Evolutionary conservation across 2,113 vertebrate species (phyloP), one percentile per base, ranked within the genome.

Genomic region (Patagioenas fasciata): DNA sequence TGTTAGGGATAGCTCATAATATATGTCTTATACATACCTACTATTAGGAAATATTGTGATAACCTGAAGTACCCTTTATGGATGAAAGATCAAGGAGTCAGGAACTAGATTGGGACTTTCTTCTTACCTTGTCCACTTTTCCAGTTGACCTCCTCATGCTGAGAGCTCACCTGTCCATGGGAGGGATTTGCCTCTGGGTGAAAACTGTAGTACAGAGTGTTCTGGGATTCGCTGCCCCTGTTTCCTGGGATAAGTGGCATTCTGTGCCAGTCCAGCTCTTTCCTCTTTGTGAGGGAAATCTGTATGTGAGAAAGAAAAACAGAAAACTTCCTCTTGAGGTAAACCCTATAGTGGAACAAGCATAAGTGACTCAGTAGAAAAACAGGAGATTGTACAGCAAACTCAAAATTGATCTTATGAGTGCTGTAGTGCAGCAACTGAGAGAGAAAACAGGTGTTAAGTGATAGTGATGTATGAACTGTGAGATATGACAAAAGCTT

Each of bases 381-480:
- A 96, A 48, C 79, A 90, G 77, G 79, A 82, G 36, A 67, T 94
- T 80, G 48, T 67, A 88, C 78, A 85, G 38, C 75, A 80, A 88
- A 65, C 34, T 91, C 82, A 23, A 2, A 80, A 13, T 25, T 77
- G 60, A 42, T 83, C n/a, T 67, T 54, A 11, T 0, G 34, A 88
- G 42, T 32, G 15, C 54, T 73, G 67, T 51, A n/a, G 50, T 77
- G 75, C 32, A 86, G 85, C 60, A 78, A 14, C 64, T 67, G 82
- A 88, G 67, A 16, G 28, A 80, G 32, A 78, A 42, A 78, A 64
- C 56, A 44, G 47, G 19, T 31, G 58, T 58, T 38, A 31, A 53
- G n/a, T 60, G 83, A 13, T 70, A 50, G 28, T 26, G 47, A 31
- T 62, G 47, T 44, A 13, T 34, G 54, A 66, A 29, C 56, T 93